Base-by-base conservation (phyloP, 53 echinoderm and acorn worm species). In the Echinometra lucunter region DNA sequence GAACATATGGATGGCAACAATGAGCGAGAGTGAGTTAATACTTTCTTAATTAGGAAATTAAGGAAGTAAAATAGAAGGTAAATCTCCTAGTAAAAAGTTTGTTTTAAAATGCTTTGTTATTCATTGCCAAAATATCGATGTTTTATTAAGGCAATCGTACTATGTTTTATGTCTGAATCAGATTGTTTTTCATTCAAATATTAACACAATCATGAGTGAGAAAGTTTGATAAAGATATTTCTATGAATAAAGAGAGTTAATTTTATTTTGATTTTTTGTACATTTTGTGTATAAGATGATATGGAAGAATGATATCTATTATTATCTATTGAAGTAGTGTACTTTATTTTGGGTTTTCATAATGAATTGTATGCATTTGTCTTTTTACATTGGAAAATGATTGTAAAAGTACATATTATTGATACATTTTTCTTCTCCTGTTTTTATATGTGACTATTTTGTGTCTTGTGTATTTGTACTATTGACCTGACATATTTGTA, bases 201-300 rank as follows among this genome's bases (percentile, higher is more conserved):
- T 88, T n/a, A 18, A 58, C 57, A 58, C 10, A 91, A 69, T 91
- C 69, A 91, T 91, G 69, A 37, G 69, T 60, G 42, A 70, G 8
- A 25, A 67, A 44, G 30, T 45, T 91, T 69, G 57, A 92, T 75
- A 92, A 92, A 74, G 45, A 92, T 72, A 92, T 75, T 55, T 92
- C 74, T 92, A 75, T 55, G 57, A 78, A 92, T 56, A 55, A 45
- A 92, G 44, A 92, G 92, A 92, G 92, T 92, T 92, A 35, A 92
- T 92, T 92, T 92, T 92, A 92, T 92, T 92, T 92, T 75, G 92
- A 92, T 92, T 92, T n/a, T 92, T 47, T 92, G 92, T 92, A 92
- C 78, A 92, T 53, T 92, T 56, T 92, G 92, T 92, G 92, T 58
- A 92, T 92, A 92, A 92, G 92, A 92, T 92, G 92, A 66, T 75